These are phyloP conservation scores for Prosopocoilus inquinatus DNA, from an alignment of 2,888 invertebrate genomes.

Conservation along the genomic window DNA sequence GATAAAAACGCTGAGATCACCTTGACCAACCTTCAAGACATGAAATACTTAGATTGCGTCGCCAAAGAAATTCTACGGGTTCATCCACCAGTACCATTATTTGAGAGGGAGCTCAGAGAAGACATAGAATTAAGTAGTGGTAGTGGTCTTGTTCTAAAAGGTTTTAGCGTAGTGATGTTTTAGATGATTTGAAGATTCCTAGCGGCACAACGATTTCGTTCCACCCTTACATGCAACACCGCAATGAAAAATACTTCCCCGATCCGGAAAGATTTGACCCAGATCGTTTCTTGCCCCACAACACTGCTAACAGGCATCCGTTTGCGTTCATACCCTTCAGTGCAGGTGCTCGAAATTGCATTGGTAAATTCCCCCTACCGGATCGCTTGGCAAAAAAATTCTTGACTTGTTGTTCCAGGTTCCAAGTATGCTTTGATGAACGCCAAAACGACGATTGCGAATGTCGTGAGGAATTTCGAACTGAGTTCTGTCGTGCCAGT, in stretches of 20 bases:
- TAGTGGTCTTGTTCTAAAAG: no score
- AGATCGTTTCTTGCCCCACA: slow-evolving; percentile 48
- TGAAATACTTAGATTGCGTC: slow-evolving; percentile 50
- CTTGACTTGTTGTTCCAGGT: slow-evolving; percentile 18
- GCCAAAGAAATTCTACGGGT: slow-evolving; percentile 26
- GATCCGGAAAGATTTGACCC: slow-evolving; percentile 38
- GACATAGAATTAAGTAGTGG: neutral
- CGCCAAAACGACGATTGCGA: slow-evolving; percentile 23
- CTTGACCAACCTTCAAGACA: slow-evolving; percentile 43
- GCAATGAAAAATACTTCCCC: slow-evolving; percentile 34
- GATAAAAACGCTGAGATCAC: slow-evolving; percentile 32
- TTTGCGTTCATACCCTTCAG: slow-evolving; percentile 49
- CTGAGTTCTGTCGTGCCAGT: slow-evolving; percentile 21
- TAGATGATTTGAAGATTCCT: slow-evolving; percentile 9
- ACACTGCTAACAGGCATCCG: slow-evolving; percentile 45
- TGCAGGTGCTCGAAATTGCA: slow-evolving; percentile 51
- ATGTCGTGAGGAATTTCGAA: slow-evolving; percentile 25
- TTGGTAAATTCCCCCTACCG: slow-evolving; percentile 31
- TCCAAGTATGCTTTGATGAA: slow-evolving; percentile 26
- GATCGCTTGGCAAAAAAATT: no score
- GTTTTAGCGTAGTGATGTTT: neutral
- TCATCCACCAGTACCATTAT: slow-evolving; percentile 19
- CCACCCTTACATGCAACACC: slow-evolving; percentile 5
- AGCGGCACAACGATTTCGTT: slow-evolving; percentile 10
- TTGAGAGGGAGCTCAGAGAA: slow-evolving; percentile 9